Percentiles rank a stretch among this genome's conserved stretches.
phyloP scores from a whole-genome alignment of 2,797 vertebrate genomes.

The Diceros bicornis region DNA sequence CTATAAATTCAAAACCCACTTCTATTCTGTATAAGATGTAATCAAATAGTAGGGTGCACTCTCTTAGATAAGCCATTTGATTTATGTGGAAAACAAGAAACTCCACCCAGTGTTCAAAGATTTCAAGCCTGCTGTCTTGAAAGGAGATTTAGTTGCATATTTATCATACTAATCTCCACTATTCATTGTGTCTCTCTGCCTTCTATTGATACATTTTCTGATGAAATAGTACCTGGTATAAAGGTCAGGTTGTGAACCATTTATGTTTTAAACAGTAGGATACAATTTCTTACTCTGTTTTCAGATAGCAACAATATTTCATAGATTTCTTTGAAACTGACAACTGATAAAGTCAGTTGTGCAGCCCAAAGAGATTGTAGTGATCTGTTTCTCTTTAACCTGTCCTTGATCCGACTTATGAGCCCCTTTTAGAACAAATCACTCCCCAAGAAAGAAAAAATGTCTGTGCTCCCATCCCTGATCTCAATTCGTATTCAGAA shows the following conservation, averaged over 20 bases:
- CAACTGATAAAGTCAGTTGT: neutral
- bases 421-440: neutral
- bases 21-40: neutral
- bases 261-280: slow-evolving; percentile 22
- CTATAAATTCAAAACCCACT: slow-evolving; percentile 14
- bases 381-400: slow-evolving; percentile 11
- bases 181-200: neutral
- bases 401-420: neutral
- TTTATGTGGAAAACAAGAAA: slow-evolving; percentile 52
- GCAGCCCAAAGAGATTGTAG: neutral
- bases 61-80: slow-evolving; percentile 39
- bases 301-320: slow-evolving; percentile 31
- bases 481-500: neutral
- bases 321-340: slow-evolving; percentile 23
- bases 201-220: neutral
- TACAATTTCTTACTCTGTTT: slow-evolving; percentile 40
- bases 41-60: neutral
- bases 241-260: neutral
- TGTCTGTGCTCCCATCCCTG: neutral
- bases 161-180: neutral
- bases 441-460: neutral
- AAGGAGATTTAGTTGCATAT: slow-evolving; percentile 30
- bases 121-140: neutral
- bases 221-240: neutral
- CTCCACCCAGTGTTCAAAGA: neutral